Percentiles rank a stretch among this genome's conserved stretches.
Evolutionary conservation across 1,140 invertebrate genomes (phyloP).

Genomic region (Heliothis subflexa): DNA sequence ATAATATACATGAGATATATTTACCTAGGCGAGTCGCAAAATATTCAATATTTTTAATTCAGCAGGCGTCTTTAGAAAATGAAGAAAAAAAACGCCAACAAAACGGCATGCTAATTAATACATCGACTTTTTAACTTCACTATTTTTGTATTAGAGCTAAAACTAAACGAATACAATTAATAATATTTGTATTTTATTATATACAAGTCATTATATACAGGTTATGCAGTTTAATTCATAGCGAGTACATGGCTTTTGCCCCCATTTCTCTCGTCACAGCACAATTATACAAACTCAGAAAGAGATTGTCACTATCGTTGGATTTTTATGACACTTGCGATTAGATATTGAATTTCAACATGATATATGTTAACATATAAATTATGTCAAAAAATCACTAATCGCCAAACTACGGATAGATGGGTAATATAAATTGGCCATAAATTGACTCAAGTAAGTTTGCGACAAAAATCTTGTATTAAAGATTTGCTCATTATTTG

Average conservation of each 20-base stretch:
- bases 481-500: no score
- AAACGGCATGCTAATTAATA: neutral
- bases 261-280: no score
- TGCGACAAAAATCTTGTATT: no score
- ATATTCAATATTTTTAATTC: neutral
- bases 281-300: no score
- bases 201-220: slow-evolving; percentile 63
- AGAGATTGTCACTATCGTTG: no score
- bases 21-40: neutral
- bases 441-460: no score
- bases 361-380: no score
- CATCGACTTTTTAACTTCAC: neutral
- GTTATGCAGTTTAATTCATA: neutral
- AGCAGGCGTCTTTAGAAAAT: neutral
- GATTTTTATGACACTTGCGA: no score
- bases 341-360: no score
- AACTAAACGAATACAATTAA: slow-evolving; percentile 36
- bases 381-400: no score
- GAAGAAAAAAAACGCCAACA: neutral
- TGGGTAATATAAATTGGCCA: no score
- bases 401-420: no score
- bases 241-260: neutral
- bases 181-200: slow-evolving; percentile 56
- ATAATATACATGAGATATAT: slow-evolving; percentile 33
- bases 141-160: neutral